These are phyloP conservation scores for Apaloderma vittatum DNA, from an alignment of 2,113 vertebrate species.

Conservation along the genomic window DNA sequence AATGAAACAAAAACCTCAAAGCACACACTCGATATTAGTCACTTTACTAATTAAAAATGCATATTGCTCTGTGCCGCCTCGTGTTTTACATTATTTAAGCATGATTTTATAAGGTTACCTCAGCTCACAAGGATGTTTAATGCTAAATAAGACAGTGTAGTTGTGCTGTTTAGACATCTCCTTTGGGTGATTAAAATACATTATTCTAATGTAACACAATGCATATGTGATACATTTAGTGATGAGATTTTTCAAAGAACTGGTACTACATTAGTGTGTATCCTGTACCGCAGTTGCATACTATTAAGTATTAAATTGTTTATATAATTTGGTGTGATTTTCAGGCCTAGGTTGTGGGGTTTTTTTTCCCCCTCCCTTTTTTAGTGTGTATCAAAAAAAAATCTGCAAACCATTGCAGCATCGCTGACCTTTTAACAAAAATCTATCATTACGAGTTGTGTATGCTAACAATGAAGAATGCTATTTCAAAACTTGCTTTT, in stretches of 20 bases:
- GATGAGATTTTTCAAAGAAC: conserved; percentile 82
- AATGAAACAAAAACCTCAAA: conserved; percentile 99
- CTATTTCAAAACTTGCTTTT: conserved; percentile 89
- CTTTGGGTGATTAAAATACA: conserved; percentile 93
- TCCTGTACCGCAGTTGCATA: conserved; percentile 74
- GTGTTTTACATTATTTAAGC: conserved; percentile 98
- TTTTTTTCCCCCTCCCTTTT: background rate
- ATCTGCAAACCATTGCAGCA: conserved; percentile 79
- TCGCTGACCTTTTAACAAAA: conserved; percentile 80
- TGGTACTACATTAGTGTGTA: conserved; percentile 71
- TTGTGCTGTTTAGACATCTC: conserved; percentile 89
- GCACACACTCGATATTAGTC: conserved; percentile 99
- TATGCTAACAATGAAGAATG: conserved; percentile 87
- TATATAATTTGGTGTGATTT: conserved; percentile 83
- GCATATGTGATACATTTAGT: conserved; percentile 87
- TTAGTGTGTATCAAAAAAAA: conserved; percentile 52
- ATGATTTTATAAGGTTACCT: conserved; percentile 93
- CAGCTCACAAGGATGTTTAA: conserved; percentile 98
- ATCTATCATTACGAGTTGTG: conserved; percentile 80
- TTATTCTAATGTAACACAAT: conserved; percentile 91
- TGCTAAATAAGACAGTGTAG: conserved; percentile 93
- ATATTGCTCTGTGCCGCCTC: conserved; percentile 96
- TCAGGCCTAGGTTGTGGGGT: conserved; percentile 21
- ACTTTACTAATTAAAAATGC: conserved; percentile 99
- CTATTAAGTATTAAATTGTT: conserved; percentile 84